Conservation (phyloP, 2,888 invertebrate species). For the Plemyria rubiginata region DNA sequence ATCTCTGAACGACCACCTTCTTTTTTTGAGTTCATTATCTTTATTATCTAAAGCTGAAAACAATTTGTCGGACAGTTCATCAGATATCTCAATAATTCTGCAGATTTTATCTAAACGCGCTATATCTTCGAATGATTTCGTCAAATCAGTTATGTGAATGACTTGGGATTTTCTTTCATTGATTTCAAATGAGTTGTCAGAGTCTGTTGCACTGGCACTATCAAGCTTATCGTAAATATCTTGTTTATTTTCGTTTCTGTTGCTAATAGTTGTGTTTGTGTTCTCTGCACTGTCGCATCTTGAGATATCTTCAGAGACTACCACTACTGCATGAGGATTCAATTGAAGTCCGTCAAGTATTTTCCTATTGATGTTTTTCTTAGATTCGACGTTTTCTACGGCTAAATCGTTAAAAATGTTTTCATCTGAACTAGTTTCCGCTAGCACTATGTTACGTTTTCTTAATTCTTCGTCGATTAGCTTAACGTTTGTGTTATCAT, state of each 20-base stretch:
- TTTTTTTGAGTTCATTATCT: conserved; percentile 40
- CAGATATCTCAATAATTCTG: conserved; percentile 78
- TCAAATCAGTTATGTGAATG: conserved; percentile 67
- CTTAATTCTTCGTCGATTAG: conserved; percentile 48
- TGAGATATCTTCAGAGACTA: conserved; percentile 41
- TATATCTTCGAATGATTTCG: conserved; percentile 71
- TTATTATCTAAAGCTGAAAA: conserved; percentile 59
- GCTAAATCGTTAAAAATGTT: conserved; percentile 5
- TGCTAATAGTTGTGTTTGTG: conserved; percentile 47
- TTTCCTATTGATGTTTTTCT: conserved; percentile 29
- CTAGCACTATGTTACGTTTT: conserved; percentile 47
- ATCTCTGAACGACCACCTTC: conserved; percentile 76
- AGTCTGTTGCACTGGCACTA: conserved; percentile 68
- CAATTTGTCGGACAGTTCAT: conserved; percentile 72
- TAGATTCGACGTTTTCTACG: conserved; percentile 11
- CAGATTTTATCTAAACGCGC: conserved; percentile 74
- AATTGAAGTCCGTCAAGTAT: conserved; percentile 37
- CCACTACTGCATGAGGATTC: conserved; percentile 25
- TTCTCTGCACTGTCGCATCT: conserved; percentile 42
- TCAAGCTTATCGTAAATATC: conserved; percentile 77
- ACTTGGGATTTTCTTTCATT: conserved; percentile 70
- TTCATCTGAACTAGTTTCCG: conserved; percentile 19
- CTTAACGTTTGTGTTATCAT: conserved; percentile 26
- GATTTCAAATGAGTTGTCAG: conserved; percentile 69
- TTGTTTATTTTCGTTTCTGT: conserved; percentile 46